Conservation (phyloP, 2,113 vertebrate species). For the Hippopotamus amphibius region DNA sequence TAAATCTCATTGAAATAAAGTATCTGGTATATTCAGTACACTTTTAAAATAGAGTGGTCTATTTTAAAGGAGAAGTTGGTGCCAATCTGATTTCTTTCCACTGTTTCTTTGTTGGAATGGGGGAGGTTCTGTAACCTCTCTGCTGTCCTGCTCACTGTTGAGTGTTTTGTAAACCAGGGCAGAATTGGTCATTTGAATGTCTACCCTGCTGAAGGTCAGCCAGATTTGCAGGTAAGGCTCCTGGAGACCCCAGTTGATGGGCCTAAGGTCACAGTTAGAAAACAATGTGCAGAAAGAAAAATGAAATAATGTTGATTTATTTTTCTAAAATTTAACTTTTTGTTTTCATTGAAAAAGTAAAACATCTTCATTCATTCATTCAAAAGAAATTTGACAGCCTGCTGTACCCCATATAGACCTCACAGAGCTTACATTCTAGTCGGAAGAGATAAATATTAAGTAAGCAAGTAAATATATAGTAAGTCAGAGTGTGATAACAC, state of each 20-base stretch:
- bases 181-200: conserved; percentile 37
- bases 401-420: not conserved
- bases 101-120: conserved; percentile 70
- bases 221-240: not conserved
- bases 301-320: conserved; percentile 4
- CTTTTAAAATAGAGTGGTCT: conserved; percentile 75
- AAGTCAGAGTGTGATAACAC: not conserved
- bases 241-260: not conserved
- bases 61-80: conserved; percentile 70
- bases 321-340: conserved; percentile 52
- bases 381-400: conserved; percentile 25
- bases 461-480: not conserved
- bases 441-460: not conserved
- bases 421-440: not conserved
- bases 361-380: conserved; percentile 33
- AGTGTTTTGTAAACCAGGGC: conserved; percentile 63
- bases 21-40: conserved; percentile 70
- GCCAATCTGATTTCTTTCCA: conserved; percentile 77
- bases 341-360: conserved; percentile 21
- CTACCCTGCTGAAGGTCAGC: not conserved
- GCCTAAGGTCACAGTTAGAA: not conserved
- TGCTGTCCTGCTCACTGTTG: conserved; percentile 17
- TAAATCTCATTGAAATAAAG: conserved; percentile 75
- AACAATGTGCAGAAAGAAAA: not conserved
- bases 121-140: conserved; percentile 44